Conservation (phyloP, 2,797 vertebrate species). For the Hephaestus fuliginosus region DNA sequence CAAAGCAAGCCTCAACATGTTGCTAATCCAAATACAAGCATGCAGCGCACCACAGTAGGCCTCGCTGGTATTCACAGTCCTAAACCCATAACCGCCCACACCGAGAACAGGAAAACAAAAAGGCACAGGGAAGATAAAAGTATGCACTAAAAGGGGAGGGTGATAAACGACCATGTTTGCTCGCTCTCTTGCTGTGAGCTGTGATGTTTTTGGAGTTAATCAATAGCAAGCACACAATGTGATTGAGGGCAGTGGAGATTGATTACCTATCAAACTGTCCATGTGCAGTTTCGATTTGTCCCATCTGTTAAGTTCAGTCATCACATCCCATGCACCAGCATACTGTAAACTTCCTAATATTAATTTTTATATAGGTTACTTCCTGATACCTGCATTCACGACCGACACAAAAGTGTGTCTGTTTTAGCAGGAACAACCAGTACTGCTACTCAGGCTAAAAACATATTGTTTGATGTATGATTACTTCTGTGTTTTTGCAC, state of each 20-base stretch:
- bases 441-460: neutral
- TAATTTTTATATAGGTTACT: neutral
- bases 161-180: conserved; percentile 8
- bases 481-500: neutral
- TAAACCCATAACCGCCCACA: conserved; percentile 55
- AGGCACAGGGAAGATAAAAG: conserved; percentile 14
- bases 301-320: conserved; percentile 48
- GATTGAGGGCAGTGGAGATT: conserved; percentile 65
- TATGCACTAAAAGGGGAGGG: neutral
- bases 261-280: conserved; percentile 66
- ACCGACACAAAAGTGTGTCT: neutral
- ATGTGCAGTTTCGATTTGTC: conserved; percentile 66
- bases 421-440: neutral
- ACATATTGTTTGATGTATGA: neutral
- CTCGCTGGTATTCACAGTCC: conserved; percentile 59
- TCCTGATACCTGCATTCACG: conserved; percentile 16
- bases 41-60: conserved; percentile 51
- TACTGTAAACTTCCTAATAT: conserved; percentile 5
- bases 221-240: conserved; percentile 63
- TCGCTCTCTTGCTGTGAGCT: conserved; percentile 21
- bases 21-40: conserved; percentile 65
- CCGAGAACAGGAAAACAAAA: conserved; percentile 34
- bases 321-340: neutral
- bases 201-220: conserved; percentile 61
- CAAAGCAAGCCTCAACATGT: conserved; percentile 72